These are phyloP conservation scores for Hydrolagus colliei DNA, from an alignment of 2,797 vertebrate species.

Conservation along the genomic window DNA sequence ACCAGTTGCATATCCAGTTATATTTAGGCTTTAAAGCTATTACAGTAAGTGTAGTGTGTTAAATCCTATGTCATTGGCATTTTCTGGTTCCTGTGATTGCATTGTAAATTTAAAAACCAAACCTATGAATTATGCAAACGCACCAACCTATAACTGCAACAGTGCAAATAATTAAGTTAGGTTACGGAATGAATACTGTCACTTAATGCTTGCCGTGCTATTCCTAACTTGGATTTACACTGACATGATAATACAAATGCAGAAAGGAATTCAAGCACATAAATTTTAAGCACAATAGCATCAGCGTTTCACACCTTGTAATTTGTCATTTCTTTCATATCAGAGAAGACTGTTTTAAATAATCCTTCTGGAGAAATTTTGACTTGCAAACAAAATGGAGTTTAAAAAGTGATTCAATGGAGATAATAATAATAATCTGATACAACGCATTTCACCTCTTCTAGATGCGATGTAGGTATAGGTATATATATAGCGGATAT, in stretches of 20 bases:
- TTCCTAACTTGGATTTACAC: background rate
- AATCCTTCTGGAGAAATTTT: background rate
- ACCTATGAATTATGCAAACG: background rate
- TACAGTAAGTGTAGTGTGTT: background rate
- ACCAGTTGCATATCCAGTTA: background rate
- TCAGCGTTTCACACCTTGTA: background rate
- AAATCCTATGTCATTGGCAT: background rate
- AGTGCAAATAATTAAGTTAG: background rate
- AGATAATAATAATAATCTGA: too few species aligned
- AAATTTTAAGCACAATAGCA: background rate
- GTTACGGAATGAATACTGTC: background rate
- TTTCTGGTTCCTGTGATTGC: background rate
- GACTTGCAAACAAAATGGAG: background rate
- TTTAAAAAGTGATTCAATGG: too few species aligned
- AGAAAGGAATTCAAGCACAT: background rate
- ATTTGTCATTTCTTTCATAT: background rate
- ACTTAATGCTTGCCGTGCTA: background rate
- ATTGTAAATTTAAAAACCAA: background rate
- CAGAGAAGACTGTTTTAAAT: background rate
- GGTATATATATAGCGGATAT: too few species aligned
- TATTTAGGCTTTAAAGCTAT: background rate
- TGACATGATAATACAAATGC: too few species aligned
- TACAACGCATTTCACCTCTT: too few species aligned
- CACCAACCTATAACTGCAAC: background rate
- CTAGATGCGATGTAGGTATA: too few species aligned